These are phyloP conservation scores for Argyrosomus regius DNA, from an alignment of 2,797 vertebrate genomes.

Conservation along the genomic window DNA sequence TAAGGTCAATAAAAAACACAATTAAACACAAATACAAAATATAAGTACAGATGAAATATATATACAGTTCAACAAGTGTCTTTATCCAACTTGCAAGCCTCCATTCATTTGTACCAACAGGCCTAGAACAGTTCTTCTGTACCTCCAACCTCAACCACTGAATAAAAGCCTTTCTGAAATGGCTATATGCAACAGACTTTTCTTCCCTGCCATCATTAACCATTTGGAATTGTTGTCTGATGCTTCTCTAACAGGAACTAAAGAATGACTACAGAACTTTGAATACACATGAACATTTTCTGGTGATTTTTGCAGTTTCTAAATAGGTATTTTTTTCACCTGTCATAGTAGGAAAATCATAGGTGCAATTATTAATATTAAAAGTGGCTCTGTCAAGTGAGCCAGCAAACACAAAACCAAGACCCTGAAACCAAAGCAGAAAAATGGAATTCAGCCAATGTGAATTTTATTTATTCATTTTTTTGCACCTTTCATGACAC, in stretches of 20 bases:
- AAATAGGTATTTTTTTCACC: background rate
- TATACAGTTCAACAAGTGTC: background rate
- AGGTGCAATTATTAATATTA: background rate
- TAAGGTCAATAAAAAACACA: background rate
- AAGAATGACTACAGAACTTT: background rate
- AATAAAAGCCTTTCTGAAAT: constrained; percentile 4
- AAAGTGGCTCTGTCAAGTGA: background rate
- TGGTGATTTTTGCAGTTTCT: background rate
- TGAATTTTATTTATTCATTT: background rate
- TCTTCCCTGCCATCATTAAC: background rate
- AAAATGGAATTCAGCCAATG: background rate
- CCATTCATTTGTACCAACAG: constrained; percentile 1
- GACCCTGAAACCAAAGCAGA: background rate
- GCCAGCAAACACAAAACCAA: background rate
- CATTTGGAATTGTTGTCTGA: background rate
- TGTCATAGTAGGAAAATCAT: background rate
- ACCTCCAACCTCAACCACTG: background rate
- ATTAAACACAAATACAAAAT: too few relatives aligned
- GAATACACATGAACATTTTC: background rate
- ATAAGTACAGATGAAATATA: background rate
- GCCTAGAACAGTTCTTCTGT: background rate
- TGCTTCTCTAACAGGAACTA: background rate
- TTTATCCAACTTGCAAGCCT: background rate
- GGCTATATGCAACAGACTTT: background rate
- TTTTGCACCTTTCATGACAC: background rate